Conservation (phyloP, 2,888 invertebrate species). For the Scaptomyza caliginosa region DNA sequence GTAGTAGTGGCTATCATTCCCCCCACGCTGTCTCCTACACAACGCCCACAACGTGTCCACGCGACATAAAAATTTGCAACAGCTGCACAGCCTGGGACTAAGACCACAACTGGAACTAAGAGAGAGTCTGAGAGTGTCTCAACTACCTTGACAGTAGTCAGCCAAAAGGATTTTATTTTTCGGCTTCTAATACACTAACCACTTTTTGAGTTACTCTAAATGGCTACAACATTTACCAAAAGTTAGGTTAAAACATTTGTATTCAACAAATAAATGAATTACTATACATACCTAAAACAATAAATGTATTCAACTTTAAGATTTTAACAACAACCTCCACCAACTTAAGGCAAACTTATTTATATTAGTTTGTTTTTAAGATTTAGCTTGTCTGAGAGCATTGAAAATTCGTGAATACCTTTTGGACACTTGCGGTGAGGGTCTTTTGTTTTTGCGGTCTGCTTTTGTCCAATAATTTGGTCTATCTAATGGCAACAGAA, state of each 20-base stretch:
- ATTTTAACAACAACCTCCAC: no score
- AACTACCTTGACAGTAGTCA: constrained; percentile 75
- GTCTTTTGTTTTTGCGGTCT: constrained; percentile 69
- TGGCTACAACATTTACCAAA: not conserved
- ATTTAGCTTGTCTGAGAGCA: constrained; percentile 40
- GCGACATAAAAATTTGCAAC: constrained; percentile 78
- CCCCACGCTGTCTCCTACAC: constrained; percentile 9
- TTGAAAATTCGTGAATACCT: constrained; percentile 11
- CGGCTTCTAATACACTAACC: constrained; percentile 45
- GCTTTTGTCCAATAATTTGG: constrained; percentile 75
- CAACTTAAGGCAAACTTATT: no score
- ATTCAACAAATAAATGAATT: no score
- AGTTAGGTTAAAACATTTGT: not conserved
- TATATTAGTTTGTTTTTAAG: not conserved
- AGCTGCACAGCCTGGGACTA: constrained; percentile 65
- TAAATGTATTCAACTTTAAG: no score
- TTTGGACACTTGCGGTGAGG: constrained; percentile 5
- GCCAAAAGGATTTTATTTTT: constrained; percentile 69
- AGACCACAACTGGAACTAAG: constrained; percentile 42
- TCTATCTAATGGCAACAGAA: constrained; percentile 70
- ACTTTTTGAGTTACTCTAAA: no score
- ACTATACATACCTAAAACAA: no score
- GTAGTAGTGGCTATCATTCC: constrained; percentile 27
- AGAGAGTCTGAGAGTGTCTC: constrained; percentile 20
- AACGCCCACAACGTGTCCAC: constrained; percentile 73